These are phyloP conservation scores for Dendrolimus kikuchii DNA, from an alignment of 1,140 invertebrate genomes.

Conservation along the genomic window DNA sequence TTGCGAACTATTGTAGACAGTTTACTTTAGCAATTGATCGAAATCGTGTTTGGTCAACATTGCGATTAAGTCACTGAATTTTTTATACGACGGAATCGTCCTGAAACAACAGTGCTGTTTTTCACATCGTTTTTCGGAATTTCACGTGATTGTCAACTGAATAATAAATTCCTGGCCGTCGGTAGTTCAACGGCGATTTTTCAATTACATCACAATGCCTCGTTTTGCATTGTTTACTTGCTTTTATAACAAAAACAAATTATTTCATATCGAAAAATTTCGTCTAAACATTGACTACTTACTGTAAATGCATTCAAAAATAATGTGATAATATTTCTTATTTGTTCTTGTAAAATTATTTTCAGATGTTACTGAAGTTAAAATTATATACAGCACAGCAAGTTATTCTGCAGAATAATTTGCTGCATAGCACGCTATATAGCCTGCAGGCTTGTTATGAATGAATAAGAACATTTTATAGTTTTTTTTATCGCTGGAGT, in stretches of 20 bases:
- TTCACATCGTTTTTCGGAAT: slow-evolving; percentile 61
- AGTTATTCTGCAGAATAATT: too few species aligned
- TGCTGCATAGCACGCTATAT: too few species aligned
- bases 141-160: slow-evolving; percentile 63
- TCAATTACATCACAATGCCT: slow-evolving; percentile 57
- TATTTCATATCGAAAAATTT: not conserved
- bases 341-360: too few species aligned
- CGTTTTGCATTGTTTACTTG: slow-evolving; percentile 19
- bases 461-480: too few species aligned
- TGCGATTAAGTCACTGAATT: slow-evolving; percentile 63
- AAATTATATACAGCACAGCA: too few species aligned
- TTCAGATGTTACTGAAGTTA: too few species aligned
- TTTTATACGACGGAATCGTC: slow-evolving; percentile 52
- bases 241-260: slow-evolving; percentile 2
- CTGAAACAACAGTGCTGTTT: slow-evolving; percentile 56
- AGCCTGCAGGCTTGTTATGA: too few species aligned
- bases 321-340: too few species aligned
- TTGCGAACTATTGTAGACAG: slow-evolving; percentile 42
- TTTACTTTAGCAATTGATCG: slow-evolving; percentile 29
- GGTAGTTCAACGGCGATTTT: slow-evolving; percentile 53
- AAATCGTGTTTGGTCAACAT: slow-evolving; percentile 45
- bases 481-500: too few species aligned
- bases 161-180: slow-evolving; percentile 43
- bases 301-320: too few species aligned
- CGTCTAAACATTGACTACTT: too few species aligned